phyloP scores from a whole-genome alignment of 2,113 vertebrate genomes.

The Apeltes quadracus region DNA sequence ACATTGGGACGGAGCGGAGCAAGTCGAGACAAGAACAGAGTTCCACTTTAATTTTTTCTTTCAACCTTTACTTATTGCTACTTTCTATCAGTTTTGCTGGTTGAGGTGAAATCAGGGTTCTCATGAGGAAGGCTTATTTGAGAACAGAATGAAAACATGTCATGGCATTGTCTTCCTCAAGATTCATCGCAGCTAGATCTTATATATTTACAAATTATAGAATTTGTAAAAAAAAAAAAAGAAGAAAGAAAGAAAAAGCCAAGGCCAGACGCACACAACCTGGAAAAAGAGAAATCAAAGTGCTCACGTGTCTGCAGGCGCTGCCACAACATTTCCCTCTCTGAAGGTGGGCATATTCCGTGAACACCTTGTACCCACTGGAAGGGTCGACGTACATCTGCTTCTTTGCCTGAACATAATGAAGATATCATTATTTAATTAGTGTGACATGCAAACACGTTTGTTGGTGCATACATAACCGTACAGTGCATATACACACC shows the following conservation, averaged over 20 bases:
- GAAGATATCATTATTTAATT: conserved; percentile 66
- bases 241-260: neutral
- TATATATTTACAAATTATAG: too few species aligned
- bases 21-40: neutral
- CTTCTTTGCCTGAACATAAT: conserved; percentile 80
- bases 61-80: neutral
- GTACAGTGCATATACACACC: conserved; percentile 25
- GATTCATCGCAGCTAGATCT: neutral
- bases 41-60: neutral
- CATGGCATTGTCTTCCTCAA: neutral
- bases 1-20: neutral
- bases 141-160: neutral
- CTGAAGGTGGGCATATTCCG: conserved; percentile 81
- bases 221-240: neutral
- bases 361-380: conserved; percentile 81
- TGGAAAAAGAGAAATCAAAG: conserved; percentile 17
- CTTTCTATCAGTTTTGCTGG: neutral
- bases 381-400: conserved; percentile 83
- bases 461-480: conserved; percentile 43
- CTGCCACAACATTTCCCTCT: conserved; percentile 83
- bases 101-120: neutral
- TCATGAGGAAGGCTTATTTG: neutral
- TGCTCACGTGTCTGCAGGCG: conserved; percentile 86
- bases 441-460: conserved; percentile 51
- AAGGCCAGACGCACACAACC: conserved; percentile 8